Evolutionary conservation across 1,140 invertebrate genomes (phyloP).

Genomic region (Leptopilina clavipes): DNA sequence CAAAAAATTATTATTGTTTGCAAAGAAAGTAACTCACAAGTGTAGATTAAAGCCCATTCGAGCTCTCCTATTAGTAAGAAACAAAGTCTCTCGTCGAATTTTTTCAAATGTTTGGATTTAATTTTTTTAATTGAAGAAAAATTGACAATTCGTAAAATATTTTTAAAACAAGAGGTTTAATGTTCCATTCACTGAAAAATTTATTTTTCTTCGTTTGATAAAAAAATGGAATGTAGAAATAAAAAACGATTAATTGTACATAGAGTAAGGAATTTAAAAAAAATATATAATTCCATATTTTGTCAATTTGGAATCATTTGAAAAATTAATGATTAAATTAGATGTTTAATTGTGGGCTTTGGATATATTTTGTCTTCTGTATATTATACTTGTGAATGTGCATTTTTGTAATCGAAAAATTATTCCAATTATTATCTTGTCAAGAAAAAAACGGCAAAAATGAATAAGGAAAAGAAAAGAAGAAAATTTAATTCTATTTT

Average conservation of each 20-base stretch:
- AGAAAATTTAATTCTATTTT: too few species aligned
- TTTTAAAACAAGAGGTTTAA: too few species aligned
- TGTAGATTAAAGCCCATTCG: neutral
- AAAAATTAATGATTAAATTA: neutral
- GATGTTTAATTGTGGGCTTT: neutral
- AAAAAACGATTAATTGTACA: slow-evolving; percentile 29
- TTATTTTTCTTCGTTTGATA: too few species aligned
- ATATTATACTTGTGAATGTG: neutral
- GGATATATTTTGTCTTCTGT: neutral
- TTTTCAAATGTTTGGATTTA: too few species aligned
- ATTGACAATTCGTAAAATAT: too few species aligned
- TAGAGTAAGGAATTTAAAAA: neutral
- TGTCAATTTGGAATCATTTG: slow-evolving; percentile 4
- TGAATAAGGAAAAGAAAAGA: too few species aligned
- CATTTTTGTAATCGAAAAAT: neutral
- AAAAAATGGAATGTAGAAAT: too few species aligned
- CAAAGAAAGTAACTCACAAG: neutral
- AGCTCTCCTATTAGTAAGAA: neutral
- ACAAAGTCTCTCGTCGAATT: too few species aligned
- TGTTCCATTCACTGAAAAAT: too few species aligned
- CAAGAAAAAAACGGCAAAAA: too few species aligned
- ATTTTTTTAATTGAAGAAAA: too few species aligned
- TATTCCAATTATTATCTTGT: too few species aligned
- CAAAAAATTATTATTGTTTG: neutral
- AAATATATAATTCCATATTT: neutral